These are phyloP conservation scores for Oryzias sinensis DNA, from an alignment of 2,797 vertebrate species.

Conservation along the genomic window DNA sequence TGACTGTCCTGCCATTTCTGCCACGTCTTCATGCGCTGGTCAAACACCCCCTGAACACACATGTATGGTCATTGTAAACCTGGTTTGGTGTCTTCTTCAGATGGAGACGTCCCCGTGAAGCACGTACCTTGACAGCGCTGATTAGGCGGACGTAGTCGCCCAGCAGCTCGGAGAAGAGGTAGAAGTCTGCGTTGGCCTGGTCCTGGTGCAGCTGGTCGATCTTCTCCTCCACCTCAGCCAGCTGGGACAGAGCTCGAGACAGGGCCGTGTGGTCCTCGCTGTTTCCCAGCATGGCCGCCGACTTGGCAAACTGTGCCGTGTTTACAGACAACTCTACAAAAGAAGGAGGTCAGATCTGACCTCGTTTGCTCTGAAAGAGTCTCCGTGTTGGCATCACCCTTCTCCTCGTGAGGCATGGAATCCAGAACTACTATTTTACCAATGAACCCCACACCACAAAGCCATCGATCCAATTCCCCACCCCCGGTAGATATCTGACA, in stretches of 20 bases:
- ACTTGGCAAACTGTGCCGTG: conserved; percentile 94
- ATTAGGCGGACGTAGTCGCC: conserved; percentile 95
- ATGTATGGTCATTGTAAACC: no score
- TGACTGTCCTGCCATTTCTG: conserved; percentile 97
- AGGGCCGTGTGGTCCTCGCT: conserved; percentile 97
- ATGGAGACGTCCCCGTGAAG: neutral
- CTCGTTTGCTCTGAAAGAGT: no score
- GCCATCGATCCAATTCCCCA: no score
- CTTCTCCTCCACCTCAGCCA: conserved; percentile 97
- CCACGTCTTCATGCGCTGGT: conserved; percentile 96
- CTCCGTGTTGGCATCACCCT: no score
- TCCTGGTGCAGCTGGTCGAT: conserved; percentile 95
- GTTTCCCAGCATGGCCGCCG: conserved; percentile 97
- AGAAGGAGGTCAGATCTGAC: neutral
- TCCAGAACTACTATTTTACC: no score
- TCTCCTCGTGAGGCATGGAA: no score
- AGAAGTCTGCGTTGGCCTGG: conserved; percentile 93
- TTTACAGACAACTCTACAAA: conserved; percentile 90
- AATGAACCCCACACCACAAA: no score
- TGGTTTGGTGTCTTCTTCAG: neutral
- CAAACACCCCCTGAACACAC: conserved; percentile 87
- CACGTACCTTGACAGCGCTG: conserved; percentile 87
- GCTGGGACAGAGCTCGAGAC: conserved; percentile 92
- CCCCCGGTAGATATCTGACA: no score
- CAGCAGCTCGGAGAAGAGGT: conserved; percentile 91